These are phyloP conservation scores for Diadumene lineata DNA, from an alignment of 92 coral and sea anemone species.

Conservation along the genomic window DNA sequence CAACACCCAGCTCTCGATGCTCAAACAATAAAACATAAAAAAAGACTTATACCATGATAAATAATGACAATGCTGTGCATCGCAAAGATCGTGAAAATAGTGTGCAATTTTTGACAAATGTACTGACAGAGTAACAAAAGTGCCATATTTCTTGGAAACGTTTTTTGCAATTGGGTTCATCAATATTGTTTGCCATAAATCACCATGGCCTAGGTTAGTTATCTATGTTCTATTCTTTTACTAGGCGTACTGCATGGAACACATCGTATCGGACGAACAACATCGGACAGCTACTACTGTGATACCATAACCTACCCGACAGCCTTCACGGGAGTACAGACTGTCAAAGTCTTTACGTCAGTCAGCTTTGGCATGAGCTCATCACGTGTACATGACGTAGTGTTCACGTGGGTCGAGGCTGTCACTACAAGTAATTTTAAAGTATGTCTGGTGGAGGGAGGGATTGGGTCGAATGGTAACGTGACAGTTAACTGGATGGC, in stretches of 20 bases:
- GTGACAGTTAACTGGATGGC: conserved; percentile 22
- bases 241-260: conserved; percentile 14
- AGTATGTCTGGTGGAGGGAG: conserved; percentile 21
- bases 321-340: conserved; percentile 13
- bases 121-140: too few species aligned
- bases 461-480: conserved; percentile 10
- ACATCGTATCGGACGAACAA: conserved; percentile 2
- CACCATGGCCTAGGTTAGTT: too few species aligned
- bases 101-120: too few species aligned
- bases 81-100: too few species aligned
- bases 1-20: too few species aligned
- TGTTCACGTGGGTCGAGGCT: conserved; percentile 25
- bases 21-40: too few species aligned
- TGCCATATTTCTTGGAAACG: too few species aligned
- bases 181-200: too few species aligned
- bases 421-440: conserved; percentile 9
- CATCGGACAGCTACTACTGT: background rate
- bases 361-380: conserved; percentile 11
- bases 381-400: conserved; percentile 26
- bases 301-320: conserved; percentile 6
- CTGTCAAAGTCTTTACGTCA: conserved; percentile 27
- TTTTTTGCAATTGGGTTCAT: too few species aligned
- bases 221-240: background rate
- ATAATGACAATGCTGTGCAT: too few species aligned
- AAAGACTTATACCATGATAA: too few species aligned